phyloP scores from a whole-genome alignment of 2,113 vertebrate species.

The Amblyopsis rosae region DNA sequence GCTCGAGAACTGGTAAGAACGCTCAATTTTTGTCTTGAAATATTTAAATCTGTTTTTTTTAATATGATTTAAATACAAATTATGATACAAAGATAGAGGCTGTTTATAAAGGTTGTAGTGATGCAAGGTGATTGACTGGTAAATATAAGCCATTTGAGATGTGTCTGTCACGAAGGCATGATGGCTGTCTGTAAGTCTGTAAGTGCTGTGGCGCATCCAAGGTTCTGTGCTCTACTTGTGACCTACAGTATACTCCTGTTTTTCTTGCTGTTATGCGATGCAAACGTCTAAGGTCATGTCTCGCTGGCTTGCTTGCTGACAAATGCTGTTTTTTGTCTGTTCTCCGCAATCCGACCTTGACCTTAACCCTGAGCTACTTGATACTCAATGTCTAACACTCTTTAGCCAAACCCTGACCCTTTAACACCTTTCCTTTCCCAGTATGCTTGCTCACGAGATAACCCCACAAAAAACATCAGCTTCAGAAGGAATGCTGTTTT shows the following conservation, averaged over 20 bases:
- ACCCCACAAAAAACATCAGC: slow-evolving; percentile 58
- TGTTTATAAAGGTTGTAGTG: not conserved
- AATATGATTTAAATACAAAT: too few species aligned
- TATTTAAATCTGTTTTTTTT: not conserved
- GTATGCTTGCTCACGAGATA: slow-evolving; percentile 77
- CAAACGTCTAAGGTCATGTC: slow-evolving; percentile 54
- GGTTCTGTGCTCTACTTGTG: slow-evolving; percentile 42
- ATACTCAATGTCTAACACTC: slow-evolving; percentile 29
- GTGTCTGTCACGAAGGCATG: slow-evolving; percentile 82
- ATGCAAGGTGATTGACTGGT: slow-evolving; percentile 81
- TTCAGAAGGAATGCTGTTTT: slow-evolving; percentile 68
- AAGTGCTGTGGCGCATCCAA: slow-evolving; percentile 28
- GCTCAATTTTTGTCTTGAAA: not conserved
- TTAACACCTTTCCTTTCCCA: slow-evolving; percentile 56
- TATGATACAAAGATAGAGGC: not conserved
- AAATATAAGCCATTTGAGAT: slow-evolving; percentile 76
- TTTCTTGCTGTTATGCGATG: slow-evolving; percentile 42
- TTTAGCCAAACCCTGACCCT: slow-evolving; percentile 32
- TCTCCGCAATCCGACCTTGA: slow-evolving; percentile 36
- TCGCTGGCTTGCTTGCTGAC: slow-evolving; percentile 50
- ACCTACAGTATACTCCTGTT: slow-evolving; percentile 48
- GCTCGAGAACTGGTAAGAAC: slow-evolving; percentile 90
- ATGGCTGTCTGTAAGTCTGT: slow-evolving; percentile 59
- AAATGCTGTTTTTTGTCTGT: slow-evolving; percentile 48
- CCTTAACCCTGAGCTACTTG: slow-evolving; percentile 44